These are phyloP conservation scores for Leucoptera coffeella DNA, from an alignment of 2,888 invertebrate genomes.

Conservation along the genomic window DNA sequence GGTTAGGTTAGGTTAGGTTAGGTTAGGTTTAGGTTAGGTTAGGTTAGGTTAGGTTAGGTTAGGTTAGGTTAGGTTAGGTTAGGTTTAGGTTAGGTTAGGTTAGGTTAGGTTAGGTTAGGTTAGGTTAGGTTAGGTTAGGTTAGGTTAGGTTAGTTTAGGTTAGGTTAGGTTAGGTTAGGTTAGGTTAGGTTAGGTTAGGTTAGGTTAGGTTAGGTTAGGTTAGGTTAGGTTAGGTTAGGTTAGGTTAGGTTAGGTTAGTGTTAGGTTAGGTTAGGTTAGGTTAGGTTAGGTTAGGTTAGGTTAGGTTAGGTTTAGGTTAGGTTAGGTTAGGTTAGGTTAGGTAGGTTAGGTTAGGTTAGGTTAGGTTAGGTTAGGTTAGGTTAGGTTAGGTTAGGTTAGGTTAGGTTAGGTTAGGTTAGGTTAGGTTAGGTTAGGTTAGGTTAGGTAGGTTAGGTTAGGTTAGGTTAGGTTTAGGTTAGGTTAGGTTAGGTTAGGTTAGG, in stretches of 20 bases:
- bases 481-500: conserved; percentile 9
- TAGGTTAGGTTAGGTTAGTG: conserved; percentile 5
- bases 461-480: conserved; percentile 5
- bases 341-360: conserved; percentile 5
- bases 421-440: conserved; percentile 5
- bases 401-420: conserved; percentile 5
- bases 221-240: conserved; percentile 6
- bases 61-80: conserved; percentile 5
- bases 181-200: conserved; percentile 6
- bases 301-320: conserved; percentile 5
- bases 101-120: conserved; percentile 6
- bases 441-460: conserved; percentile 5
- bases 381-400: conserved; percentile 4
- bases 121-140: conserved; percentile 5
- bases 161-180: conserved; percentile 6
- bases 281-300: conserved; percentile 6
- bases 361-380: conserved; percentile 6
- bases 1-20: conserved; percentile 5
- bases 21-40: conserved; percentile 5
- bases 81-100: conserved; percentile 6
- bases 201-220: conserved; percentile 6
- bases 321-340: conserved; percentile 5
- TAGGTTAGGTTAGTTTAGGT: conserved; percentile 5
- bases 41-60: conserved; percentile 6
- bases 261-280: conserved; percentile 5